These are phyloP conservation scores for Phycodurus eques DNA, from an alignment of 2,113 vertebrate genomes.

Conservation along the genomic window DNA sequence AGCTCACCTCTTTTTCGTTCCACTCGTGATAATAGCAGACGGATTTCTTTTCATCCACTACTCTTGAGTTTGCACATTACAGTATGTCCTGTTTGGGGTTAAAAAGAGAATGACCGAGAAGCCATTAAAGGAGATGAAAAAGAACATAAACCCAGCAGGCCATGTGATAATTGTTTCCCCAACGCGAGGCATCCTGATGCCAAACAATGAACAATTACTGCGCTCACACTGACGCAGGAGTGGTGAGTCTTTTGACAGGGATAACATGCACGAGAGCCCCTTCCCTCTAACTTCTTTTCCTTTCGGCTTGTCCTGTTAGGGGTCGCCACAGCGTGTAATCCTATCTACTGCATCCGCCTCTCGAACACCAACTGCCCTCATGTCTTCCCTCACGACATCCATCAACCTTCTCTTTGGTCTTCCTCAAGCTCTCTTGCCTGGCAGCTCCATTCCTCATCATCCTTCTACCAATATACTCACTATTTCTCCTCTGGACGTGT, in stretches of 20 bases:
- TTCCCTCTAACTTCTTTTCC: constrained; percentile 12
- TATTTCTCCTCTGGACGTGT: no score
- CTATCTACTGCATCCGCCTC: no score
- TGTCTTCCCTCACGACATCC: no score
- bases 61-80: constrained; percentile 97
- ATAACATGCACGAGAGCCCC: constrained; percentile 57
- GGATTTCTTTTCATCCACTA: constrained; percentile 92
- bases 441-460: no score
- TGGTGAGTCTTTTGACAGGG: constrained; percentile 60
- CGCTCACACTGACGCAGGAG: constrained; percentile 63
- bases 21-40: constrained; percentile 87
- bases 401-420: no score
- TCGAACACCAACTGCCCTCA: no score
- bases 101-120: constrained; percentile 79
- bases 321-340: no score
- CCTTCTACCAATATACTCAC: no score
- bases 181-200: constrained; percentile 74
- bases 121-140: constrained; percentile 81
- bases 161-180: constrained; percentile 81
- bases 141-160: constrained; percentile 80
- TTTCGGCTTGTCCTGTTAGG: no score
- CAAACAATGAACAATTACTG: constrained; percentile 71
- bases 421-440: no score
- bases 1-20: constrained; percentile 93
- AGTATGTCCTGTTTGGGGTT: constrained; percentile 88